Conservation (phyloP, 2,113 vertebrate species). For the Heteronetta atricapilla region DNA sequence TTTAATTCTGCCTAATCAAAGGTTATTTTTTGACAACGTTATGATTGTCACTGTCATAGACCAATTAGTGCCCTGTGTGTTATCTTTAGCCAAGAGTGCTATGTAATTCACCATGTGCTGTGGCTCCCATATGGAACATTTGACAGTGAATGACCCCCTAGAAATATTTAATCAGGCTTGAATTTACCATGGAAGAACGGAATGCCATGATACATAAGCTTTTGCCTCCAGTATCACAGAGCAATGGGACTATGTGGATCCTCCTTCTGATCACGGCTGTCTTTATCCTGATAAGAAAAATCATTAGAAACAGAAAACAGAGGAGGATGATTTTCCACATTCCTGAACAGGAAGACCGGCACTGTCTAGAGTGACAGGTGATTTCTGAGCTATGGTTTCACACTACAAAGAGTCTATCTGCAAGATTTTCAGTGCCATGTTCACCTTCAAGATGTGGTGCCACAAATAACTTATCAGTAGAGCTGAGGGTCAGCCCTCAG, state of each 20-base stretch:
- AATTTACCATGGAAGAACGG: not conserved
- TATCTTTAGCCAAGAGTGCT: not conserved
- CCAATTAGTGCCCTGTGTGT: not conserved
- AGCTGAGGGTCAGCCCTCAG: not conserved
- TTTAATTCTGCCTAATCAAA: not conserved
- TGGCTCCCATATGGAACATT: not conserved
- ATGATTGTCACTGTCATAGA: not conserved
- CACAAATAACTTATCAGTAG: not conserved
- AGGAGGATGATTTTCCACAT: not conserved
- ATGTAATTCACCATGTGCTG: not conserved
- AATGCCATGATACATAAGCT: not conserved
- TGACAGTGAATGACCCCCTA: not conserved
- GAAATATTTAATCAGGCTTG: not conserved
- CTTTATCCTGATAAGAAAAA: not conserved
- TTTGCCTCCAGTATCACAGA: not conserved
- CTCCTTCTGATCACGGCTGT: not conserved
- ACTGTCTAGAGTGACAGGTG: not conserved
- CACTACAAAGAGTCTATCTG: not conserved
- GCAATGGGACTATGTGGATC: not conserved
- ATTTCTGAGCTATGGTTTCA: not conserved
- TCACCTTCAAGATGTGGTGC: not conserved
- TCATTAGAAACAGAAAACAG: not conserved
- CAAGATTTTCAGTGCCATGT: not conserved
- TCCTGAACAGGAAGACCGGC: not conserved
- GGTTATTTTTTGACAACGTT: not conserved